phyloP scores from a whole-genome alignment of 2,113 vertebrate genomes.

The Chionomys nivalis region DNA sequence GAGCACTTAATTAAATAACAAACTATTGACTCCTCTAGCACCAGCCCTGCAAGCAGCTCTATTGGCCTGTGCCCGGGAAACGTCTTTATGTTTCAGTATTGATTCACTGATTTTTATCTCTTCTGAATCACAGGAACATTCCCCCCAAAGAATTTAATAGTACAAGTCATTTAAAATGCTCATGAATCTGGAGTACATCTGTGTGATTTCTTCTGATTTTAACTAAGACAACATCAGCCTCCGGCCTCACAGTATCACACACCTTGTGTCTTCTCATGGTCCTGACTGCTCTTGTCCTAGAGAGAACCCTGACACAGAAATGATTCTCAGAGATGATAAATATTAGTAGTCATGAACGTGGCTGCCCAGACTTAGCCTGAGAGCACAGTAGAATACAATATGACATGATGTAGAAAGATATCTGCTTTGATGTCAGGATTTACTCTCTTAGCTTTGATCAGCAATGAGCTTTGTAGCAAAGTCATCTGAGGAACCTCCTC shows the following conservation, averaged over 20 bases:
- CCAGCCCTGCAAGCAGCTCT: neutral
- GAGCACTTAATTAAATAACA: neutral
- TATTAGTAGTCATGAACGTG: neutral
- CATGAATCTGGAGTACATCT: neutral
- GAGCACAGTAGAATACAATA: neutral
- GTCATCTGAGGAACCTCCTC: neutral
- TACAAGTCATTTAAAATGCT: neutral
- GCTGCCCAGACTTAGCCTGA: neutral
- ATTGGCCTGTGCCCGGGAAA: neutral
- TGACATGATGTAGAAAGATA: neutral
- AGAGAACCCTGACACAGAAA: neutral
- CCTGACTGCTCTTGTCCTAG: neutral
- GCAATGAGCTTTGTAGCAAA: neutral
- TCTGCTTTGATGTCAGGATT: neutral
- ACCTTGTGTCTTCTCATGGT: neutral
- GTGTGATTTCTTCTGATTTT: neutral
- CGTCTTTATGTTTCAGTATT: conserved; percentile 45
- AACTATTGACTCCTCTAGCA: neutral
- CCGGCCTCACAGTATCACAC: neutral
- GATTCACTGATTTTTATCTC: conserved; percentile 29
- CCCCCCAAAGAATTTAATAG: neutral
- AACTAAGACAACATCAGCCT: neutral
- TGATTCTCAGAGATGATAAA: neutral
- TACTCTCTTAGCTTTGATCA: neutral
- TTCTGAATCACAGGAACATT: conserved; percentile 54